Percentiles rank a stretch among this genome's conserved stretches.
Conservation (phyloP, 2,113 vertebrate species). For the Shinisaurus crocodilurus region DNA sequence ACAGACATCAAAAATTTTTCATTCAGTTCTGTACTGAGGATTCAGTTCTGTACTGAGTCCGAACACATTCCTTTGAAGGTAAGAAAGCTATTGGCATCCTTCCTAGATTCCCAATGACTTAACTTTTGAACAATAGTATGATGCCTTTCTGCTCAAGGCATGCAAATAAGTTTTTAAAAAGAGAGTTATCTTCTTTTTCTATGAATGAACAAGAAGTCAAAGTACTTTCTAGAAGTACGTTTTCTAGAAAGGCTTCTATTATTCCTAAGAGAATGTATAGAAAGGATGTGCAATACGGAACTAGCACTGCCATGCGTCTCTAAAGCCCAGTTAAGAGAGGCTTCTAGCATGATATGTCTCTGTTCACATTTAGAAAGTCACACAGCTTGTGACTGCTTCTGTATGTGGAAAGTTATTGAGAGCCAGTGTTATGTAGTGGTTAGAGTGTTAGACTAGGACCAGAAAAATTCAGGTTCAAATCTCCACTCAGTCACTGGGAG, state of each 20-base stretch:
- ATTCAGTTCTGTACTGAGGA: no score
- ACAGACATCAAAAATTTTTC: constrained; percentile 20
- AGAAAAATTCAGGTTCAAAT: not conserved
- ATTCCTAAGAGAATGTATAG: not conserved
- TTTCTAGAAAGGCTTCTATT: not conserved
- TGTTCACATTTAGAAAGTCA: not conserved
- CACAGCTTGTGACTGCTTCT: not conserved
- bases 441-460: not conserved
- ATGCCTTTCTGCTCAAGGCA: not conserved
- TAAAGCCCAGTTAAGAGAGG: not conserved
- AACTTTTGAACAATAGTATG: constrained; percentile 1
- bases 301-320: not conserved
- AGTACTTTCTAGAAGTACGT: not conserved
- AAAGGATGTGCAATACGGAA: not conserved
- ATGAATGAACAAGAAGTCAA: not conserved
- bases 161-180: not conserved
- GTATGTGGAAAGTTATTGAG: not conserved
- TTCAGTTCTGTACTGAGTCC: constrained; percentile 4
- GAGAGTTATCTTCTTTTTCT: not conserved
- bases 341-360: not conserved
- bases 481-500: not conserved
- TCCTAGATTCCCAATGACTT: constrained; percentile 40
- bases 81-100: constrained; percentile 28
- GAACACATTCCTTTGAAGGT: constrained; percentile 20
- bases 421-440: not conserved